Percentiles rank a stretch among this genome's conserved stretches.
Conservation (phyloP, 2,113 vertebrate genomes). For the Oxyura jamaicensis region DNA sequence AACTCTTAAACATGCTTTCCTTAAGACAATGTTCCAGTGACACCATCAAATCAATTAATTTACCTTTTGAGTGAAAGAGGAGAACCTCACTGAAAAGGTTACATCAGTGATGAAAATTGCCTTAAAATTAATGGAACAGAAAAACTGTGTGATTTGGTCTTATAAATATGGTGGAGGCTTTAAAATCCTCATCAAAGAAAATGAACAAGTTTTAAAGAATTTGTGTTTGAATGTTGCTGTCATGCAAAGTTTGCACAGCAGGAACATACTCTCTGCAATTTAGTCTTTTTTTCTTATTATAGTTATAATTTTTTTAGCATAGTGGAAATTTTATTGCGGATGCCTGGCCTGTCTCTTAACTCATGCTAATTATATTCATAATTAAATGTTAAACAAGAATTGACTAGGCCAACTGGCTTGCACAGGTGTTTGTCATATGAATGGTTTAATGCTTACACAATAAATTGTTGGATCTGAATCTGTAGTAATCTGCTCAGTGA, state of each 20-base stretch:
- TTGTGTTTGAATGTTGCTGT: neutral
- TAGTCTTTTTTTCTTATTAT: slow-evolving; percentile 3
- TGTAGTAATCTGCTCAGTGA: slow-evolving; percentile 57
- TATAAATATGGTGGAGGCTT: neutral
- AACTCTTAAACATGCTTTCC: neutral
- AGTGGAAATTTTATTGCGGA: slow-evolving; percentile 76
- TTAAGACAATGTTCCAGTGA: neutral
- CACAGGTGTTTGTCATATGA: slow-evolving; percentile 82
- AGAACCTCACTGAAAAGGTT: neutral
- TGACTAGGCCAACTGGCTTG: slow-evolving; percentile 83
- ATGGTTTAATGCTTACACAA: slow-evolving; percentile 75
- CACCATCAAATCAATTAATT: slow-evolving; percentile 22
- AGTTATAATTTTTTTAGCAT: slow-evolving; percentile 56
- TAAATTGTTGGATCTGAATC: slow-evolving; percentile 77
- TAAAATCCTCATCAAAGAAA: slow-evolving; percentile 36
- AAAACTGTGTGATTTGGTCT: neutral
- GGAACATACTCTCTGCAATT: neutral
- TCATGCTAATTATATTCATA: slow-evolving; percentile 85
- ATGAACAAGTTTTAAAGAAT: slow-evolving; percentile 23
- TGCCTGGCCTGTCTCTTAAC: slow-evolving; percentile 82
- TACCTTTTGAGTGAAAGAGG: neutral
- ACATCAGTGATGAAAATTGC: neutral
- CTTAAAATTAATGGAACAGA: neutral
- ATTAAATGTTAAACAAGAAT: slow-evolving; percentile 80
- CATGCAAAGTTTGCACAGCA: slow-evolving; percentile 4